phyloP scores from a whole-genome alignment of 1,140 invertebrate genomes.

The Penaeus indicus region DNA sequence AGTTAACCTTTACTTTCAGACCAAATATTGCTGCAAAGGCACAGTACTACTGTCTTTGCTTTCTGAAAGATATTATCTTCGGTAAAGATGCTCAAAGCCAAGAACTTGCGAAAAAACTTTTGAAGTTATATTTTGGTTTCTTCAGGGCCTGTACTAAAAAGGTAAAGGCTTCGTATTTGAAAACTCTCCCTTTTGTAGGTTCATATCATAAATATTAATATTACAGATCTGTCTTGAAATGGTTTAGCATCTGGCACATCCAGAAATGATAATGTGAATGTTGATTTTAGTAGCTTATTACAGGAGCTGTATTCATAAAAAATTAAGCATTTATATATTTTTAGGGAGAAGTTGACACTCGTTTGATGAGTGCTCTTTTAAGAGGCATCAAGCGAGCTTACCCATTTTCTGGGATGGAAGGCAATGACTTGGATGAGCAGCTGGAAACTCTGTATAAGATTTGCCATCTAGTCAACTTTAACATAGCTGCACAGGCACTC shows the following conservation, averaged over 20 bases:
- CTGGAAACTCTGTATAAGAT: conserved; percentile 89
- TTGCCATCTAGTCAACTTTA: conserved; percentile 82
- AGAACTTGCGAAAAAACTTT: conserved; percentile 84
- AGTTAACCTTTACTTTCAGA: conserved; percentile 75
- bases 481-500: conserved; percentile 66
- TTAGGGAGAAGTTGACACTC: conserved; percentile 89
- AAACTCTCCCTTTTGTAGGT: background rate
- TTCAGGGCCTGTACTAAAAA: conserved; percentile 93
- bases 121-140: conserved; percentile 94
- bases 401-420: conserved; percentile 79
- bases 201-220: background rate
- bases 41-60: conserved; percentile 95
- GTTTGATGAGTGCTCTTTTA: conserved; percentile 91
- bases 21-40: conserved; percentile 86
- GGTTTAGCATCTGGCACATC: too few species aligned
- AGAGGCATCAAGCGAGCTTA: conserved; percentile 90
- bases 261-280: too few species aligned
- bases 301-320: background rate
- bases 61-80: conserved; percentile 86
- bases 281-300: background rate
- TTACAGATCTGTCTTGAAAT: too few species aligned
- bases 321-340: conserved; percentile 66
- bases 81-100: conserved; percentile 79
- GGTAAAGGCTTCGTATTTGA: conserved; percentile 68
- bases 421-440: conserved; percentile 76